Conservation (phyloP, 2,113 vertebrate genomes). For the Rhea americana region DNA sequence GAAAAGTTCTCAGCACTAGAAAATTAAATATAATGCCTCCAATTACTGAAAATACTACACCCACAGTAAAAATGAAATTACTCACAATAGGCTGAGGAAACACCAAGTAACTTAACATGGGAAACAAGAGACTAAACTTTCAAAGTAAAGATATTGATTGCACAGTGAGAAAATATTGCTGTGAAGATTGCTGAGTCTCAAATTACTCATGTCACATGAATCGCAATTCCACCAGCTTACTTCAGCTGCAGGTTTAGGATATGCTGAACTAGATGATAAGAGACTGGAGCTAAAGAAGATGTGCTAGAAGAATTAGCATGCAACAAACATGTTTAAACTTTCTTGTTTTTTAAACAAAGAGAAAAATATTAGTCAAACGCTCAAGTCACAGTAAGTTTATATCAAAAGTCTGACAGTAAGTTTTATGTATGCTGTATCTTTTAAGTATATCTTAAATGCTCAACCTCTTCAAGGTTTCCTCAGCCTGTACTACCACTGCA, state of each 20-base stretch:
- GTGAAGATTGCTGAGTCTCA: not conserved
- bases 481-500: not conserved
- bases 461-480: not conserved
- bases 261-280: not conserved
- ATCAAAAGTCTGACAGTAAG: not conserved
- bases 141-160: constrained; percentile 13
- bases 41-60: not conserved
- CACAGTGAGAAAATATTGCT: not conserved
- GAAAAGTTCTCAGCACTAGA: constrained; percentile 21
- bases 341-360: not conserved
- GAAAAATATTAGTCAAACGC: not conserved
- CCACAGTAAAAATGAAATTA: constrained; percentile 34
- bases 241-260: not conserved
- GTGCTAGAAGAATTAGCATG: not conserved
- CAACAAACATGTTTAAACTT: not conserved
- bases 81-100: not conserved
- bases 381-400: not conserved
- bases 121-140: not conserved
- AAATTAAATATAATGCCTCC: constrained; percentile 39
- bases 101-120: not conserved
- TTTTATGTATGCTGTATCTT: not conserved
- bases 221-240: not conserved
- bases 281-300: not conserved
- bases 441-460: not conserved
- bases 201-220: not conserved